Base-by-base conservation (phyloP, 2,888 invertebrate species). In the Sphecodes monilicornis region DNA sequence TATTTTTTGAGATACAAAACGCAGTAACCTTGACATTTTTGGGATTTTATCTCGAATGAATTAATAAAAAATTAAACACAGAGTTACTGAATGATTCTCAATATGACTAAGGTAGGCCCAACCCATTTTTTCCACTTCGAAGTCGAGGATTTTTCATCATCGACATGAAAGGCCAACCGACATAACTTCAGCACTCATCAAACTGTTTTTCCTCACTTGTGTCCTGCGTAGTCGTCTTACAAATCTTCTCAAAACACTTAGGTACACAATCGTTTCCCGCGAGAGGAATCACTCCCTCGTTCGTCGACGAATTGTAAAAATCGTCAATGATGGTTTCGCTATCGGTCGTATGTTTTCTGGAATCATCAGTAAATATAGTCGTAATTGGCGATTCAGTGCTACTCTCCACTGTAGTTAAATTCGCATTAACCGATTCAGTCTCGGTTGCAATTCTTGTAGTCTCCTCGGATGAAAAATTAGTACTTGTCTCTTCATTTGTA, bases 191-290 rank as follows among this genome's bases (percentile, higher is more conserved):
- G 3, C 10, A 16, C 10, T 66, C 36, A 82, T 11, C 87, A 60
- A 68, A 87, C 86, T 8, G 70, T 29, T 77, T 86, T 32, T 36
- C 26, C 43, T 26, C 79, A 87, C 89, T 83, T 76, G 80, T 86
- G 41, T 86, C 85, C 16, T 82, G 76, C 1, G 83, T 76, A 8
- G 82, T 72, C 3, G 73, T 88, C 1, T 76, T 89, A 79, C 94
- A 93, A 16, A 90, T 64, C 36, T 85, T 90, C 74, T 93, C 91
- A 68, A 88, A 93, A 75, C 94, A 93, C 13, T 76, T 87, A 1
- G 90, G 43, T 0, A 91, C 13, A 8, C 57, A 64, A 11, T 76
- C 68, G 0, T 77, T 29, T 22, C 69, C 39, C 4, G 50, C 36
- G 0, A 76, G 39, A 8, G 86, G 80, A 76, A 75, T 82, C n/a